Conservation (phyloP, 2,113 vertebrate species). For the Nymphicus hollandicus region DNA sequence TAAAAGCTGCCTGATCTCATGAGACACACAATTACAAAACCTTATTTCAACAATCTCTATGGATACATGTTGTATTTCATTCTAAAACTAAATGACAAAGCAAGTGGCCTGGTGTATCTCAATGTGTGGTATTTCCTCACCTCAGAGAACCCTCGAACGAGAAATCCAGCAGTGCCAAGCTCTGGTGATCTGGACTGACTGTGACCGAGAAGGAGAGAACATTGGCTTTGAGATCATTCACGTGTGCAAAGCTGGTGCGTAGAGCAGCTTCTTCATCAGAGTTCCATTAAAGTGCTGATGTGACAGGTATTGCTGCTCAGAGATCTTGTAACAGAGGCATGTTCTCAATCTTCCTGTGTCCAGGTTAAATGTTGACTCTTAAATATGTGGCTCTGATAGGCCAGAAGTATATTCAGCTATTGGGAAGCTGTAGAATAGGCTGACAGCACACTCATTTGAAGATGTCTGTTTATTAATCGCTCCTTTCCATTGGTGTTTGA, state of each 20-base stretch:
- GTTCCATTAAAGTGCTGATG: not conserved
- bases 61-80: not conserved
- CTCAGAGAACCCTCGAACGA: conserved; percentile 87
- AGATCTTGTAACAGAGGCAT: not conserved
- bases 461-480: not conserved
- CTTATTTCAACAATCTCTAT: conserved; percentile 19
- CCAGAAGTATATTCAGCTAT: not conserved
- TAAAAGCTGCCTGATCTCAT: conserved; percentile 5
- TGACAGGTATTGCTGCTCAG: not conserved
- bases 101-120: not conserved
- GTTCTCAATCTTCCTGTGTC: not conserved
- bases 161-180: conserved; percentile 88
- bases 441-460: fast-evolving
- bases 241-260: conserved; percentile 92
- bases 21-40: not conserved
- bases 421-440: not conserved
- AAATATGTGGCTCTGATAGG: not conserved
- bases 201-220: conserved; percentile 96
- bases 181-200: conserved; percentile 96
- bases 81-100: not conserved
- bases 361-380: not conserved
- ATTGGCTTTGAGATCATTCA: conserved; percentile 95
- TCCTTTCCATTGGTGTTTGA: not conserved
- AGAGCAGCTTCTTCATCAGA: not conserved
- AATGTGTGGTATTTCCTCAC: not conserved